Evolutionary conservation across 64 coral and sea anemone genomes (phyloP).

Genomic region (Acropora yongei): DNA sequence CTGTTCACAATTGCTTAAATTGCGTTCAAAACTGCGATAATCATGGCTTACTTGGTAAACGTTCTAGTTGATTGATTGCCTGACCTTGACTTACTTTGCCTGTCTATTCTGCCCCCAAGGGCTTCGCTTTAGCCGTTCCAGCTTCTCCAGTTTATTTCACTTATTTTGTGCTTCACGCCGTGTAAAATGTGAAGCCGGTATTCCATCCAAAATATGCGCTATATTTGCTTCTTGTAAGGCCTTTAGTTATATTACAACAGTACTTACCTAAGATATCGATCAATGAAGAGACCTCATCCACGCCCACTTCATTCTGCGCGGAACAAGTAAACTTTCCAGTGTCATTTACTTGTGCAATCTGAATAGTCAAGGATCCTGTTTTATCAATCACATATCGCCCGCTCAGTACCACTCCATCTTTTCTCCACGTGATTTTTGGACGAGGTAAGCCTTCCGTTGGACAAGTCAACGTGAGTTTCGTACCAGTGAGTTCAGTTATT

Average conservation of each 20-base stretch:
- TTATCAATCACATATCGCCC: conserved; percentile 28
- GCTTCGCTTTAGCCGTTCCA: too few species aligned
- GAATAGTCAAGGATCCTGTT: conserved; percentile 39
- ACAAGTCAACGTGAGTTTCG: conserved; percentile 38
- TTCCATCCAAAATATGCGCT: too few species aligned
- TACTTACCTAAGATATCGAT: conserved; percentile 46
- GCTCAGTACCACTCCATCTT: conserved; percentile 40
- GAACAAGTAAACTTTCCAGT: conserved; percentile 45
- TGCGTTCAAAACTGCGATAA: too few species aligned
- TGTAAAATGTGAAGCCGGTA: too few species aligned
- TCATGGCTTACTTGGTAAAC: too few species aligned
- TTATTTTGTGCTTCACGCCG: too few species aligned
- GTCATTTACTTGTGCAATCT: conserved; percentile 14
- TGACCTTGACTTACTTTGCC: too few species aligned
- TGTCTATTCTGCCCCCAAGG: too few species aligned
- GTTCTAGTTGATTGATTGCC: too few species aligned
- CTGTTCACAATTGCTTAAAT: too few species aligned
- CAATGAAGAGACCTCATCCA: conserved; percentile 10
- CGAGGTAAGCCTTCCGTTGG: conserved; percentile 36
- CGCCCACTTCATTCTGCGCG: conserved; percentile 51
- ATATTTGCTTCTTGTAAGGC: not conserved
- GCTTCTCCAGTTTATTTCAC: too few species aligned
- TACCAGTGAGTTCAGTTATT: conserved; percentile 35
- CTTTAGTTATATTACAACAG: not conserved
- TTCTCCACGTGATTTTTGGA: conserved; percentile 57